Base-by-base conservation (phyloP, 2,888 invertebrate genomes). In the Tolmerus cingulatus region DNA sequence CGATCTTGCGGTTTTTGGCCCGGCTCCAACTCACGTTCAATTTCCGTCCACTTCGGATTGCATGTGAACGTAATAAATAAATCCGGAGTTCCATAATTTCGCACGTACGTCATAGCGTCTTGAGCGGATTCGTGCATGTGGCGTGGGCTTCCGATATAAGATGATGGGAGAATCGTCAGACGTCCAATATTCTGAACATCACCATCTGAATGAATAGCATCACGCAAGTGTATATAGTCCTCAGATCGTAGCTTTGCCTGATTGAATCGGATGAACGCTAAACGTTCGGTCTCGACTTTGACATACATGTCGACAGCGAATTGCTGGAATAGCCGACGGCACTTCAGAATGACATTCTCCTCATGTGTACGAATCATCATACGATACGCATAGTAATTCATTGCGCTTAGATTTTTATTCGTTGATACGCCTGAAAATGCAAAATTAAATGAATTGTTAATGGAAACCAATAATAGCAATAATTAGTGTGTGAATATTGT, bases 401-500 rank as follows among this genome's bases (percentile, higher is more conserved):
- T 87, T 14, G 74, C 27, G 57, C 57, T 55, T 55, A 55, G 57
- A 55, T 55, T 55, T 55, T 55, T 55, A 55, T 43, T 87, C 84
- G 81, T 81, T 86, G 74, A 86, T 87, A 79, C 79, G 46, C 78
- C 40, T 87, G 79, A 87, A 81, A 87, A 87, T 85, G 86, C 51
- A 87, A 87, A 77, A 87, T 87, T 87, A 55, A 55, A 55, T 55
- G 57, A 55, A 55, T 55, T 55, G 87, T 46, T 87, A 87, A 87
- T 87, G 86, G 86, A 87, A 86, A 87, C 86, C 86, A 87, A 87
- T 86, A 87, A 86, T 51, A 74, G 84, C 86, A 87, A 74, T 86
- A 82, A 79, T 86, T 55, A 77, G 55, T 55, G 57, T 55, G 57
- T 55, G 57, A 55, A 55, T 55, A 55, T 55, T 55, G 57, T 55